Base-by-base conservation (phyloP, 2,113 vertebrate genomes). In the Pica pica region DNA sequence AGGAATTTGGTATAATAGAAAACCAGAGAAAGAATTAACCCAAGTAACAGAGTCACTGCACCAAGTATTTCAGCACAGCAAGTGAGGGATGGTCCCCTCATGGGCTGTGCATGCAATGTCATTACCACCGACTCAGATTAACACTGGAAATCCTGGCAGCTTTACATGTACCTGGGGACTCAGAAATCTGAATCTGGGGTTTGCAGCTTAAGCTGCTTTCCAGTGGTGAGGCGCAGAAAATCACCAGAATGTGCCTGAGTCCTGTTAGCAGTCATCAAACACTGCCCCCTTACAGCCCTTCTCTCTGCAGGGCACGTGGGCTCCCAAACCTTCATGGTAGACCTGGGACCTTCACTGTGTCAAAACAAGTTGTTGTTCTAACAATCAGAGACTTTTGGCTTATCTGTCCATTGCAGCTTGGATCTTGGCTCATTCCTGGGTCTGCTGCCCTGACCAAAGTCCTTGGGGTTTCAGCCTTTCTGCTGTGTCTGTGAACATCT, bases 181-280 rank as follows among this genome's bases (percentile, higher is more conserved):
- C 52, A 33, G 83, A 84, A 96, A 85, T 63, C 87, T 64, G 41
- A 93, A 44, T 70, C 84, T 64, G 39, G 35, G 35, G 42, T 47
- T 94, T 89, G 73, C 47, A 93, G 60, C 35, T 89, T 87, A 81
- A 94, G 42, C 64, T 87, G 56, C 81, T 93, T 93, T 64, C 69
- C 81, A 47, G 56, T 52, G 64, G 33, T 17, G 39, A 95, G 74
- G 47, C 39, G 35, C 47, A 67, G 47, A 64, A 87, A 87, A 47
- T 57, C 6, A 2, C 39, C 1, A 2, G 46, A n/a, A 83, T 8
- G 23, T 89, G 64, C 56, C 49, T 70, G 64, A 19, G 81, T 91
- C 39, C 28, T 78, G 27, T 53, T 26, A 59, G 69, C 68, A 44
- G 49, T 18, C 31, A 10, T 44, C 80, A 81, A 60, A 56, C 41